phyloP scores from a whole-genome alignment of 2,113 vertebrate genomes.

The Tenrec ecaudatus region DNA sequence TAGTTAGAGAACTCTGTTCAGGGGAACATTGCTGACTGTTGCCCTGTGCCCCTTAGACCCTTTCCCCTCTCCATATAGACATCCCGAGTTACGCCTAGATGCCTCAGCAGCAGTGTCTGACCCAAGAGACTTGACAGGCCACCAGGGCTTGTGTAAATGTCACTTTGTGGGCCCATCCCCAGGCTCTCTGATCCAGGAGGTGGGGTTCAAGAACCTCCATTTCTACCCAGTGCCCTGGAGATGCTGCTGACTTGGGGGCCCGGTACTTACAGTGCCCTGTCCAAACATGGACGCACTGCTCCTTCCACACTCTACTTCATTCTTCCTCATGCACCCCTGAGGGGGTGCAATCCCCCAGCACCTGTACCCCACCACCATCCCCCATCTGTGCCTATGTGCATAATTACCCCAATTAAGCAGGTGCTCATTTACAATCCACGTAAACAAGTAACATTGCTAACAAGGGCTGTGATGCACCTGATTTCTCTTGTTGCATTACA shows the following conservation, averaged over 20 bases:
- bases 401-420: neutral
- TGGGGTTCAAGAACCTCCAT: neutral
- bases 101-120: neutral
- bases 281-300: neutral
- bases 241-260: neutral
- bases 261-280: too few species aligned
- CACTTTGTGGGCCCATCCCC: neutral
- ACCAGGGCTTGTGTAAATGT: neutral
- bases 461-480: conserved; percentile 39
- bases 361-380: neutral
- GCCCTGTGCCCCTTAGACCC: neutral
- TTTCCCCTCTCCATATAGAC: neutral
- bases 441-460: conserved; percentile 19
- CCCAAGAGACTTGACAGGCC: neutral
- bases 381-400: neutral
- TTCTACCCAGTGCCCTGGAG: neutral
- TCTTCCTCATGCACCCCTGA: neutral
- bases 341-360: neutral
- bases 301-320: neutral
- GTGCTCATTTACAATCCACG: conserved; percentile 4
- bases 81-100: neutral
- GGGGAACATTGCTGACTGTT: too few species aligned
- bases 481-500: neutral
- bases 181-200: neutral
- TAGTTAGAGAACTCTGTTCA: neutral